Evolutionary conservation across 2,113 vertebrate genomes (phyloP).

Genomic region (Telmatochromis sp.): DNA sequence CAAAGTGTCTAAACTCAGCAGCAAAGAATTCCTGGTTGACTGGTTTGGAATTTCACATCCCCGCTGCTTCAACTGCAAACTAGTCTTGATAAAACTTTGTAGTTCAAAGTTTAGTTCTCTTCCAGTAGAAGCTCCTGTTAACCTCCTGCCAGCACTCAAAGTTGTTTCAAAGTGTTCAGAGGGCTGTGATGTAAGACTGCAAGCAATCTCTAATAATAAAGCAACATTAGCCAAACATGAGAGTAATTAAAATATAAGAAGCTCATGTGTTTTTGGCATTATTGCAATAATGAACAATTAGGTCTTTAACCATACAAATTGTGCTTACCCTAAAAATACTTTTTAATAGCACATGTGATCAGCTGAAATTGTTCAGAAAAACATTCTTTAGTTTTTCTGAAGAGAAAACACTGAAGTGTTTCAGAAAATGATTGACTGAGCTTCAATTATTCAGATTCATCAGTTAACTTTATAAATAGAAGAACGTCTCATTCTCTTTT

Average conservation of each 20-base stretch:
- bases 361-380: neutral
- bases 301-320: neutral
- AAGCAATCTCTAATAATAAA: neutral
- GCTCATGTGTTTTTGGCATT: neutral
- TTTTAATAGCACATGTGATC: neutral
- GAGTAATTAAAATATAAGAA: neutral
- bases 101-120: neutral
- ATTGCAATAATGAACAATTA: neutral
- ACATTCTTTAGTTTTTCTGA: neutral
- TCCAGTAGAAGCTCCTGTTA: neutral
- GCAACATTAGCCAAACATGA: neutral
- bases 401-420: neutral
- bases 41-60: neutral
- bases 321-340: neutral
- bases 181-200: neutral
- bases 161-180: neutral
- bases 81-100: neutral
- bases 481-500: neutral
- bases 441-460: neutral
- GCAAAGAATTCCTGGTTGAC: neutral
- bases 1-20: neutral
- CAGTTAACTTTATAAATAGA: neutral
- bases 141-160: neutral
- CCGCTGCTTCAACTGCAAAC: neutral
- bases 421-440: neutral